Percentiles rank a stretch among this genome's conserved stretches.
phyloP scores from a whole-genome alignment of 2,797 vertebrate species.

The Rhodeus uyekii region DNA sequence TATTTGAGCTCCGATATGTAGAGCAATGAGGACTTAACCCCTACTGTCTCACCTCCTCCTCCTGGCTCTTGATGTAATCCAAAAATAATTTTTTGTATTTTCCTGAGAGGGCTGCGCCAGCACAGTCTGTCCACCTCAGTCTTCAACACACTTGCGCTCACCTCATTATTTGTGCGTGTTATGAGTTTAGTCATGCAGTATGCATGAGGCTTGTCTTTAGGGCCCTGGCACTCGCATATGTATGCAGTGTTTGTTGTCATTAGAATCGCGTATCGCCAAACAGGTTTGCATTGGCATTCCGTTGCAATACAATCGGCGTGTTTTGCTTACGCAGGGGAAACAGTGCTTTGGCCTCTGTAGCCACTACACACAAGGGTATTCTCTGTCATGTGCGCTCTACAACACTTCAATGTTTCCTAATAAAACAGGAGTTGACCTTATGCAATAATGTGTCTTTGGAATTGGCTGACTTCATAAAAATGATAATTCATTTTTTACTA shows the following conservation, averaged over 20 bases:
- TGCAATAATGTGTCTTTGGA: slow-evolving; percentile 17
- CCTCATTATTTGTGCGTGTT: slow-evolving; percentile 19
- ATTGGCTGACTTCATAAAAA: slow-evolving; percentile 14
- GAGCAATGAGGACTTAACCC: slow-evolving; percentile 73
- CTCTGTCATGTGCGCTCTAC: slow-evolving; percentile 17
- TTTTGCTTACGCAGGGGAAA: slow-evolving; percentile 47
- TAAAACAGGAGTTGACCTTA: slow-evolving; percentile 30
- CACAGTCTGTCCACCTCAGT: slow-evolving; percentile 11
- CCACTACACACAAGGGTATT: slow-evolving; percentile 31
- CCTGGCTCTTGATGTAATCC: slow-evolving; percentile 45
- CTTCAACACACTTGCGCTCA: slow-evolving; percentile 2
- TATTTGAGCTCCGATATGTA: slow-evolving; percentile 64
- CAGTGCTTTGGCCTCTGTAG: slow-evolving; percentile 10
- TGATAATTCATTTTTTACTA: background rate
- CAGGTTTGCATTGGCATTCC: slow-evolving; percentile 41
- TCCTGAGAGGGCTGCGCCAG: slow-evolving; percentile 17
- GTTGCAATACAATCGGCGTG: slow-evolving; percentile 35
- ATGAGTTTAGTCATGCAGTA: slow-evolving; percentile 28
- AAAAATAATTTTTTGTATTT: slow-evolving; percentile 15
- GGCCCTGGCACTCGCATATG: slow-evolving; percentile 16
- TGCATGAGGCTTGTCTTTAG: slow-evolving; percentile 37
- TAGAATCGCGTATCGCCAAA: slow-evolving; percentile 28
- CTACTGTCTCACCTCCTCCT: slow-evolving; percentile 36
- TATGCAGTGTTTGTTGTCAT: slow-evolving; percentile 41
- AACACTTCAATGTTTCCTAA: slow-evolving; percentile 39